Base-by-base conservation (phyloP, 2,888 invertebrate species). In the Drosophila parthenogenetica region DNA sequence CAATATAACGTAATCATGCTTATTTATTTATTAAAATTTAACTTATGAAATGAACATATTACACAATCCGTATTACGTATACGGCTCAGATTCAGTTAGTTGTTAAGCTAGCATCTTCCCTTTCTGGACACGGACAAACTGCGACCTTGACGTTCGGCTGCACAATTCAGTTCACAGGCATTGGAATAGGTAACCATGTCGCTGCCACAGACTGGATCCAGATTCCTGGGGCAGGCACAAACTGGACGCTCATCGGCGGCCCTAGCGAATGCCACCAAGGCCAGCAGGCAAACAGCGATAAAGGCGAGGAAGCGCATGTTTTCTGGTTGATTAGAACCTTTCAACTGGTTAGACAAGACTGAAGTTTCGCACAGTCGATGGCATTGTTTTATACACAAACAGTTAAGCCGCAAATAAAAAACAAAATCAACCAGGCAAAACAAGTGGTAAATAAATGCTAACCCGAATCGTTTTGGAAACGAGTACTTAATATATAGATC, bases 81-180 rank as follows among this genome's bases (percentile, higher is more conserved):
- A 13, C 7, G 0, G 13, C 53, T 66, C 69, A 14, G 29, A 22
- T 53, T 10, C 29, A 0, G 5, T 10, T 3, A 2, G 19, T 4
- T 7, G 22, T 17, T 14, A 16, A 13, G 32, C 25, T 71, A 68
- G 55, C 90, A 89, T 1, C 1, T 8, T 32, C 90, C 89, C 3
- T 39, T 3, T 40, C 63, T 78, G 13, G 54, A 35, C 10, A 74
- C 7, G 0, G 17, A 46, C 37, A 90, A 45, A 13, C 40, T 67
- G 48, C 71, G 77, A 3, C 79, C 84, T 11, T 69, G 57, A 0
- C 76, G 74, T 10, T 71, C 62, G 17, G 75, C 73, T 11, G 69
- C 70, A 49, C 91, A 91, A 0, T 54, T 4, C 49, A 91, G 74
- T 32, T 74, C 60, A 62, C 91, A 91, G 3, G 14, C 19, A 69